phyloP scores from a whole-genome alignment of 2,888 invertebrate genomes.

The Trichogramma evanescens region DNA sequence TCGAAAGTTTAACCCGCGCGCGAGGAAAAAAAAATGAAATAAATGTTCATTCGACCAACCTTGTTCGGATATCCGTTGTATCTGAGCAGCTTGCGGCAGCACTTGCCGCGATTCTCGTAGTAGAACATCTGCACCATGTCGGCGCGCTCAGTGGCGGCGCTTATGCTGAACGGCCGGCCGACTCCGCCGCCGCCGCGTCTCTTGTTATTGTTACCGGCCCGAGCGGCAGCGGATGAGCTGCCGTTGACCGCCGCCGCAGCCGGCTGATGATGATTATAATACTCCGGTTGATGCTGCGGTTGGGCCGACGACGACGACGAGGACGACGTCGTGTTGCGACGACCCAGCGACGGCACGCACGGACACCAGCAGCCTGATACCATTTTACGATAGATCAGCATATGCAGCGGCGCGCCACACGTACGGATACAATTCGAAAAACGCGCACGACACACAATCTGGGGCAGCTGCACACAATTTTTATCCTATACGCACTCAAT shows the following conservation, averaged over 20 bases:
- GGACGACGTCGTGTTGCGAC: conserved; percentile 44
- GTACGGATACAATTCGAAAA: too few species aligned
- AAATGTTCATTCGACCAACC: conserved; percentile 49
- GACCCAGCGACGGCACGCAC: conserved; percentile 50
- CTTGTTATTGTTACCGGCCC: conserved; percentile 19
- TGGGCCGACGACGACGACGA: conserved; percentile 29
- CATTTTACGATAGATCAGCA: too few species aligned
- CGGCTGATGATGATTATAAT: conserved; percentile 27
- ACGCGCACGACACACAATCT: too few species aligned
- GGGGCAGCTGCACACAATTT: too few species aligned
- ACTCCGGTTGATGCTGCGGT: conserved; percentile 24
- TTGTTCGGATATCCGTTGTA: conserved; percentile 78
- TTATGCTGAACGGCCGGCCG: conserved; percentile 38
- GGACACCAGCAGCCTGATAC: conserved; percentile 40
- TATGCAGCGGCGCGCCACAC: too few species aligned
- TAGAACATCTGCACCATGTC: conserved; percentile 62
- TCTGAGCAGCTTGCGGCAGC: conserved; percentile 72
- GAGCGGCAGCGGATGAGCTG: conserved; percentile 27
- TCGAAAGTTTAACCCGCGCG: background rate
- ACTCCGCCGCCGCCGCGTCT: conserved; percentile 29
- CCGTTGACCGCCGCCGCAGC: conserved; percentile 33
- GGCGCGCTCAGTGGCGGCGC: conserved; percentile 41
- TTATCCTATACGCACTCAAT: too few species aligned
- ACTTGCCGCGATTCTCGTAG: conserved; percentile 73
- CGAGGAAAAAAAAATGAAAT: background rate